Percentiles rank a stretch among this genome's conserved stretches.
These are phyloP conservation scores for Pseudochirops cupreus DNA, from an alignment of 2,797 vertebrate species.

Conservation along the genomic window DNA sequence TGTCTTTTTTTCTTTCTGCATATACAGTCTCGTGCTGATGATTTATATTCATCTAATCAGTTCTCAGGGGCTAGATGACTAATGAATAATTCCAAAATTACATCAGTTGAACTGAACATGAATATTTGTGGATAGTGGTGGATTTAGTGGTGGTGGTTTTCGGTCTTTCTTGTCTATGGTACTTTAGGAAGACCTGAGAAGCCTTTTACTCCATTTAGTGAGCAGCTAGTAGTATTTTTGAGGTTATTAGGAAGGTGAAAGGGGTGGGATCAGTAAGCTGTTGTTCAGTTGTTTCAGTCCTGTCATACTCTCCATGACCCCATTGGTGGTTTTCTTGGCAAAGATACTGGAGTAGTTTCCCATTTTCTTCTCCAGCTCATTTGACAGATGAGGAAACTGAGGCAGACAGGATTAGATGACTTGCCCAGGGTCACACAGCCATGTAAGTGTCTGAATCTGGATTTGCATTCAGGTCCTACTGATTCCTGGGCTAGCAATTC, in stretches of 20 bases:
- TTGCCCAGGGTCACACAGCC: background rate
- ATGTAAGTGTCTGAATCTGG: background rate
- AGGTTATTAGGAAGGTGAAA: background rate
- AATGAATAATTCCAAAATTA: constrained; percentile 40
- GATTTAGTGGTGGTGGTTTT: background rate
- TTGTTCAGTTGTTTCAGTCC: background rate
- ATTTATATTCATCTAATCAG: background rate
- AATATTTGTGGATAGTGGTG: constrained; percentile 37
- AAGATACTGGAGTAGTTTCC: background rate
- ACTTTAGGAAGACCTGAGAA: constrained; percentile 12
- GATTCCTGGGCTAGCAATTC: background rate
- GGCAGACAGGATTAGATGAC: background rate
- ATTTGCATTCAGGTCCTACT: background rate
- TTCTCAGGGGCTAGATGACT: background rate
- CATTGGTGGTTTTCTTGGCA: background rate
- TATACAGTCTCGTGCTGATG: background rate
- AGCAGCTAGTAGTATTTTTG: background rate
- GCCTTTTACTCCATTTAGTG: constrained; percentile 11
- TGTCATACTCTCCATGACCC: background rate
- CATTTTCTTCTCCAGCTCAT: background rate
- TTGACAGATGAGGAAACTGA: background rate
- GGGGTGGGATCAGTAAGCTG: background rate
- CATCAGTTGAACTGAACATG: background rate
- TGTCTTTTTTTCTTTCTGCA: background rate
- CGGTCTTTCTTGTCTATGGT: constrained; percentile 9